phyloP scores from a whole-genome alignment of 2,113 vertebrate genomes.

The Apistogramma diplotaenia region DNA sequence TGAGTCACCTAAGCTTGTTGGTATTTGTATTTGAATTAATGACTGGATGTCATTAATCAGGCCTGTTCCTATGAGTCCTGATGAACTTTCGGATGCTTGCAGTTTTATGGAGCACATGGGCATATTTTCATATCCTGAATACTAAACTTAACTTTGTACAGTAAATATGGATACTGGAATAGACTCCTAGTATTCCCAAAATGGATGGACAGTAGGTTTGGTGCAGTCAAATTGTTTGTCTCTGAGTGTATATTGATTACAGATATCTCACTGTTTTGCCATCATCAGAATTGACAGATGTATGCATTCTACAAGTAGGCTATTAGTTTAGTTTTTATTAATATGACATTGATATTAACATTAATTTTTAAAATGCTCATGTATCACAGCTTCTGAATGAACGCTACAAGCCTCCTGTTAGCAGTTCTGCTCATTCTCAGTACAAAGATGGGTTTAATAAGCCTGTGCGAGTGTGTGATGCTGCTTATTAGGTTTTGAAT shows the following conservation, averaged over 20 bases:
- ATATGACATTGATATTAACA: neutral
- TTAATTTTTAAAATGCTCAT: neutral
- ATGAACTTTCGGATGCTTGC: neutral
- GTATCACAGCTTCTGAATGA: conserved; percentile 57
- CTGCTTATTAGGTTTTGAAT: neutral
- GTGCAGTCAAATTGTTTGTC: neutral
- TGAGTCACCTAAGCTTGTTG: neutral
- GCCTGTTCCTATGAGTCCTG: neutral
- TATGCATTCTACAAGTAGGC: neutral
- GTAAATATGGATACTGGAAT: too few species aligned
- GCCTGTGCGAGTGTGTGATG: too few species aligned
- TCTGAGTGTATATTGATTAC: neutral
- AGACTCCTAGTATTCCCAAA: neutral
- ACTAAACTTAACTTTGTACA: too few species aligned
- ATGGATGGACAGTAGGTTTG: neutral
- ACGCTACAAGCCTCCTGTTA: conserved; percentile 16
- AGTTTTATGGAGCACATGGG: neutral
- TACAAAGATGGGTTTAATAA: neutral
- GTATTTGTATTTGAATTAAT: neutral
- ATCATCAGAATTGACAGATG: neutral
- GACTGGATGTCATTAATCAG: neutral
- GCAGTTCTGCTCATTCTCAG: conserved; percentile 5
- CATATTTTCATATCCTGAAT: neutral
- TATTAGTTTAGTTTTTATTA: too few species aligned
- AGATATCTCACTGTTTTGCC: neutral